Percentiles rank a stretch among this genome's conserved stretches.
Conservation (phyloP, 2,888 invertebrate genomes). For the Aphodius granarius region DNA sequence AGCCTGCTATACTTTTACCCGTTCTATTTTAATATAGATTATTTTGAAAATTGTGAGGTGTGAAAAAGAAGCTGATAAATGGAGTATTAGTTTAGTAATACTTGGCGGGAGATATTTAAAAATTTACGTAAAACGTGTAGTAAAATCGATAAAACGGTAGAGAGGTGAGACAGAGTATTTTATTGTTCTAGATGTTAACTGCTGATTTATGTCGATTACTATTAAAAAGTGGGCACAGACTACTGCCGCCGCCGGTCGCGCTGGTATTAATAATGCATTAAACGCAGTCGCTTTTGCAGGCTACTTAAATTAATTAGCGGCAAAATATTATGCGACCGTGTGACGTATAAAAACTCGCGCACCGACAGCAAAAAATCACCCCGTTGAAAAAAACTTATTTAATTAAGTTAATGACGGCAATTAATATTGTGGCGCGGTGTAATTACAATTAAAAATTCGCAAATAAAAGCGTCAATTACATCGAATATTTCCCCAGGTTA, state of each 20-base stretch:
- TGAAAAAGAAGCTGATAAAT: too few species aligned
- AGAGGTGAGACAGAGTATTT: neutral
- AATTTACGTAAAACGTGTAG: neutral
- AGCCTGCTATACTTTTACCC: too few species aligned
- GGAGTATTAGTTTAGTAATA: too few species aligned
- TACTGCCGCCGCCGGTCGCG: neutral
- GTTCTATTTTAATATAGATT: too few species aligned
- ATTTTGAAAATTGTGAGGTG: too few species aligned
- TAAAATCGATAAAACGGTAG: neutral
- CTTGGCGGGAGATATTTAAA: too few species aligned
- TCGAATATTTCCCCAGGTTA: neutral
- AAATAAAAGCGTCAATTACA: neutral
- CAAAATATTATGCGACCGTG: conserved; percentile 10
- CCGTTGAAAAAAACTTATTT: conserved; percentile 4
- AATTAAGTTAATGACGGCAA: conserved; percentile 22
- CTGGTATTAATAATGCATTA: conserved; percentile 20
- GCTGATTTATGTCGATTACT: conserved; percentile 20
- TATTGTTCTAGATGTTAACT: conserved; percentile 21
- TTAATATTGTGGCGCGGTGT: conserved; percentile 16
- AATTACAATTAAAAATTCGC: conserved; percentile 12
- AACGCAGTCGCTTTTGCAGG: conserved; percentile 10
- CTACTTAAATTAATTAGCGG: conserved; percentile 22
- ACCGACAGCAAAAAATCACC: neutral
- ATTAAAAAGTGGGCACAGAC: conserved; percentile 12
- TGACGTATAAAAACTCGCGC: conserved; percentile 4